Percentiles rank a stretch among this genome's conserved stretches.
Conservation (phyloP, 2,113 vertebrate species). For the Passer domesticus region DNA sequence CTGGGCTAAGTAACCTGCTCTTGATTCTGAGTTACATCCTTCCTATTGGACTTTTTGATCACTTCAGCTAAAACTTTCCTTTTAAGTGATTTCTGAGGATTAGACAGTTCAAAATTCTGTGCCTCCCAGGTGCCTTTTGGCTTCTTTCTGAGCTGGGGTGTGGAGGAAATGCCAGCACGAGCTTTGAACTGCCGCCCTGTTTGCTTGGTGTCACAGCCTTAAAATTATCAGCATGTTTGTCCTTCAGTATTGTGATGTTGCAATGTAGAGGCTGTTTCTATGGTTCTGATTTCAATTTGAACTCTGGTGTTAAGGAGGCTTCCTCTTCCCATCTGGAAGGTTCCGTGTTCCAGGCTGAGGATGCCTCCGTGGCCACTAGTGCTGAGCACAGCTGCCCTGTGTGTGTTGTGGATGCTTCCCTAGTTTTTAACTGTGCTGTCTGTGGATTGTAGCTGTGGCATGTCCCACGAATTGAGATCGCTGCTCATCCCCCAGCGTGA, state of each 20-base stretch:
- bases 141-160: neutral
- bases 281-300: neutral
- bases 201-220: conserved; percentile 26
- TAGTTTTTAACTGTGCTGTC: neutral
- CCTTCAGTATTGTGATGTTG: neutral
- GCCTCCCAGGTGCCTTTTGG: conserved; percentile 37
- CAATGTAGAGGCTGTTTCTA: neutral
- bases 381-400: neutral
- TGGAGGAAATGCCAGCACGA: neutral
- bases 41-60: neutral
- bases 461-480: neutral
- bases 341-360: neutral
- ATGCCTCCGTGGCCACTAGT: neutral
- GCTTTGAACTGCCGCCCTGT: conserved; percentile 3
- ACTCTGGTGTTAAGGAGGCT: neutral
- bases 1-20: neutral
- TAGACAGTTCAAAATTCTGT: neutral
- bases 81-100: neutral
- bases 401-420: neutral
- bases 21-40: neutral
- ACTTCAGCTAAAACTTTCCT: neutral
- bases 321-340: neutral
- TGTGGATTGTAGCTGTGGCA: neutral
- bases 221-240: neutral
- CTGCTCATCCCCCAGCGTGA: neutral